Evolutionary conservation across 2,888 invertebrate species (phyloP), one percentile per base, ranked within the genome.

Genomic region (Luperina nickerlii): DNA sequence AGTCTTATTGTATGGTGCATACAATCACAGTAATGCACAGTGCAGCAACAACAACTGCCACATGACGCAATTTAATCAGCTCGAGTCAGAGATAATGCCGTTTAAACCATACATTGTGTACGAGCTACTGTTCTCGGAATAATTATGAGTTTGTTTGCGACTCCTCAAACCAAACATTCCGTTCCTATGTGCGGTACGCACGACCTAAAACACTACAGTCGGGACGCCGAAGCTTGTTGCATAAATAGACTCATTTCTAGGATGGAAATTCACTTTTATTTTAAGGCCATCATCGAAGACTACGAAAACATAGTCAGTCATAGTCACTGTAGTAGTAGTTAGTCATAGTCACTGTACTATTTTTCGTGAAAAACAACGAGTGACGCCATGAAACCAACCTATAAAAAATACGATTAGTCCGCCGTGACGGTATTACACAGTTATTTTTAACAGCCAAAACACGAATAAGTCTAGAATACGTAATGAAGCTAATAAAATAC

Each of bases 91-190:
- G 90, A 92, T 90, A 91, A 90, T 88, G 86, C 87, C 87, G 85
- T 87, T 92, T 91, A 90, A 93, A 93, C 92, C 92, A 90, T 92
- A 94, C 92, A 93, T 92, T 93, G 93, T 91, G 91, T 90, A 90
- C 90, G 89, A 91, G 90, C 91, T 92, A 90, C 90, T 91, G 91
- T 95, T 95, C 95, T 92, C 89, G 87, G 94, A 95, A 95, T 94
- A 95, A 95, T 94, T 93, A 94, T 88, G 93, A 93, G 92, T 94
- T 94, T 95, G 95, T 95, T 96, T 95, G 96, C 93, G 95, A 95
- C 94, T 95, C 94, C 93, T 95, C 94, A 94, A 95, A 95, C 94
- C 95, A 95, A 95, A 95, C 94, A 95, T 94, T 94, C 94, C 94
- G 93, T 93, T 94, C 92, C 93, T 93, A 94, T 93, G 94, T 92